These are phyloP conservation scores for Eupithecia insigniata DNA, from an alignment of 2,888 invertebrate genomes.

Conservation along the genomic window DNA sequence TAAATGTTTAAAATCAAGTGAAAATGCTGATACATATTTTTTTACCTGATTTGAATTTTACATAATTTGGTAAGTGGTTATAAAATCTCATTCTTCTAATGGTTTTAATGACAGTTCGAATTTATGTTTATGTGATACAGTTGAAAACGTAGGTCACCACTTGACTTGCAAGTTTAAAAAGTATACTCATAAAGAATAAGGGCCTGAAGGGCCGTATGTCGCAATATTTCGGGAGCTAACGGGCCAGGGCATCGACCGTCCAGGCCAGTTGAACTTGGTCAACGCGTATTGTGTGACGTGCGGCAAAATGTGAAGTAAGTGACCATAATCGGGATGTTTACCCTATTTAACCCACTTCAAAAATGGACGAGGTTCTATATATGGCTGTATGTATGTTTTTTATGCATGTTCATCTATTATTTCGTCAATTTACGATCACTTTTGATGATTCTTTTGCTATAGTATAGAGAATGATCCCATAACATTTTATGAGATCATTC, in stretches of 20 bases:
- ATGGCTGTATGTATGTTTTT: no score
- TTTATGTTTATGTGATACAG: not conserved
- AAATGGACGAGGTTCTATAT: no score
- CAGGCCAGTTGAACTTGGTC: slow-evolving; percentile 62
- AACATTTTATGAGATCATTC: no score
- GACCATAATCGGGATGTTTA: slow-evolving; percentile 44
- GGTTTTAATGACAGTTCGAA: not conserved
- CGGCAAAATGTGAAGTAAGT: slow-evolving; percentile 53
- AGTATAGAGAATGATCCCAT: no score
- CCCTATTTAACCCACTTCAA: no score
- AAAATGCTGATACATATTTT: no score
- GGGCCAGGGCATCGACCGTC: slow-evolving; percentile 71
- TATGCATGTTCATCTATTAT: no score
- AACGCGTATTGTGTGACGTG: slow-evolving; percentile 67
- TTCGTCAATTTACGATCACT: no score
- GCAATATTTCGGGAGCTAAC: slow-evolving; percentile 82
- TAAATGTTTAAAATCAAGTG: no score
- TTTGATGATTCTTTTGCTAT: no score
- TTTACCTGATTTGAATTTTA: no score
- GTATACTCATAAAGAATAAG: slow-evolving; percentile 4
- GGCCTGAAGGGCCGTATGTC: slow-evolving; percentile 60
- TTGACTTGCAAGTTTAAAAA: not conserved
- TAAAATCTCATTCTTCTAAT: no score
- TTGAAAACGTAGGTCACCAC: not conserved
- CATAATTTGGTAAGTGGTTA: not conserved